phyloP scores from a whole-genome alignment of 1,140 invertebrate genomes.

The Drosophila pallidifrons region DNA sequence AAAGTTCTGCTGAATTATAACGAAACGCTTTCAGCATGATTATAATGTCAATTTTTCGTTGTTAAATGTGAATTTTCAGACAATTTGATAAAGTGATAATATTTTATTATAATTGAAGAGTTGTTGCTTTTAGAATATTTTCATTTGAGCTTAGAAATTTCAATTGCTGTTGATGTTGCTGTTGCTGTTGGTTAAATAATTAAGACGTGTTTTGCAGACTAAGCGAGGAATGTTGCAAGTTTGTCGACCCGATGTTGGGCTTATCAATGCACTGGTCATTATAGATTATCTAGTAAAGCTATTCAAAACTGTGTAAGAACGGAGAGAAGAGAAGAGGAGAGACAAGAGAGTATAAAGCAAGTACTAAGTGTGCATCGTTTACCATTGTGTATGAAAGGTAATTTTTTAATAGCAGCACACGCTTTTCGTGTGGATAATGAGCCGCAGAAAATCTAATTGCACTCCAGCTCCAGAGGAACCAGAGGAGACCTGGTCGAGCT shows the following conservation, averaged over 20 bases:
- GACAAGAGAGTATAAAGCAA: constrained; percentile 12
- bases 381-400: constrained; percentile 28
- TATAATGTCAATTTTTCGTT: neutral
- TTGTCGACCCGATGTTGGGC: neutral
- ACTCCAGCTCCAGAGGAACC: neutral
- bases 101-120: too few relatives aligned
- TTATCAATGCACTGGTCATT: constrained; percentile 12
- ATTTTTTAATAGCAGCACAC: constrained; percentile 43
- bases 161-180: neutral
- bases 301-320: constrained; percentile 13
- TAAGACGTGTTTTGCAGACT: neutral
- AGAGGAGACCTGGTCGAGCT: constrained; percentile 1
- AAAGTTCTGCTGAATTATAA: neutral
- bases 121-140: too few relatives aligned
- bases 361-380: constrained; percentile 30
- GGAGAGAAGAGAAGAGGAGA: neutral
- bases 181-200: neutral
- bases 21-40: neutral
- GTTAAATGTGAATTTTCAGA: neutral
- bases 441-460: constrained; percentile 49
- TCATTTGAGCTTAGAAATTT: too few relatives aligned
- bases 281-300: constrained; percentile 18
- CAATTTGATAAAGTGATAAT: too few relatives aligned
- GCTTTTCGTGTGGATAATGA: constrained; percentile 53
- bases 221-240: neutral